Evolutionary conservation across 2,888 invertebrate genomes (phyloP), one percentile per base, ranked within the genome.

Genomic region (Tridacna gigas): DNA sequence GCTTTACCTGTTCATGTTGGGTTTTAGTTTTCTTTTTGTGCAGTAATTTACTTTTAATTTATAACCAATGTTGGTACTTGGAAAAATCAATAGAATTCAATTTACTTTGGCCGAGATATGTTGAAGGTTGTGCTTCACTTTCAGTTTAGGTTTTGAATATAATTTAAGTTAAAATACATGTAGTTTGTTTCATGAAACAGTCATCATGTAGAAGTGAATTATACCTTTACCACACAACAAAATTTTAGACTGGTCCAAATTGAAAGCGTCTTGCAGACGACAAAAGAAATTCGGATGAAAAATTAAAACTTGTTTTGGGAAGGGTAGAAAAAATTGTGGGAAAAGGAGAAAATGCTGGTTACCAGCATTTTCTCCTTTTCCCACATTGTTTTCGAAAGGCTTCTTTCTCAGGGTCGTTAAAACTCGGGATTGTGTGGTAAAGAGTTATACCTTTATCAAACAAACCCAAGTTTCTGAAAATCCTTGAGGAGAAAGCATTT

Each of bases 301-400:
- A n/a, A n/a, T n/a, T n/a, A n/a, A n/a, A n/a, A n/a, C n/a, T n/a
- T n/a, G n/a, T n/a, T n/a, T n/a, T n/a, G n/a, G n/a, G n/a, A n/a
- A n/a, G n/a, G n/a, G n/a, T 20, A 18, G 20, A n/a, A 56, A n/a
- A 56, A 1, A 20, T 56, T 56, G 20, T 18, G n/a, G 56, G n/a
- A 18, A 56, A 18, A 56, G 9, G n/a, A 56, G 20, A 56, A 56
- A 56, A 56, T 56, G 56, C 56, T 18, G 37, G 37, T 37, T 4
- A 37, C 37, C 56, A 56, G 20, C 56, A 56, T 20, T 56, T 56
- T 63, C 26, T 63, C 63, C 22, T 63, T 63, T 63, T 63, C n/a
- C 26, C 63, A 63, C n/a, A 63, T 4, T 63, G 63, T 26, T 63
- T 63, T 63, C 63, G 2, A 63, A 63, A 63, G 63, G 12, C 18